Evolutionary conservation across 2,797 vertebrate genomes (phyloP).

Genomic region (Fundulus diaphanus): DNA sequence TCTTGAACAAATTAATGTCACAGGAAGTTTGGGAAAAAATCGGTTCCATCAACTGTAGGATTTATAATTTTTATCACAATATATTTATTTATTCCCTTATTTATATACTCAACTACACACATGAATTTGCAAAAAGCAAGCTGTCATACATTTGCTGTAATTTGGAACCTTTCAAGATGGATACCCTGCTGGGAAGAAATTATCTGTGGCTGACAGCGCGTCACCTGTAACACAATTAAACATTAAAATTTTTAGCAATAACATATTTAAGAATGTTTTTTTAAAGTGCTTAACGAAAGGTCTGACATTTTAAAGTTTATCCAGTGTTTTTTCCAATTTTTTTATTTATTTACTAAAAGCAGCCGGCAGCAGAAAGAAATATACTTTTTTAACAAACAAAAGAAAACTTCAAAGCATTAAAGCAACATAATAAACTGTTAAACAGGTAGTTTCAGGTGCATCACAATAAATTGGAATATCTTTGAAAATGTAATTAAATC

Average conservation of each 20-base stretch:
- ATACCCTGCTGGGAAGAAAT: conserved; percentile 45
- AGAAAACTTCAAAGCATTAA: neutral
- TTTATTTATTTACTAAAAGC: neutral
- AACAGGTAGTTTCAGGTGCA: neutral
- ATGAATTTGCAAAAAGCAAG: conserved; percentile 18
- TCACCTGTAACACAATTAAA: conserved; percentile 1
- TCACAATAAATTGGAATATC: neutral
- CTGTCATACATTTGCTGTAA: conserved; percentile 30
- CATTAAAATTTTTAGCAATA: conserved; percentile 13
- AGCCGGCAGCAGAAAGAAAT: conserved; percentile 6
- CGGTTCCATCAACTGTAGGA: neutral
- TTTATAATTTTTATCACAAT: neutral
- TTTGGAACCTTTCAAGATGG: conserved; percentile 48
- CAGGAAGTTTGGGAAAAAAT: neutral
- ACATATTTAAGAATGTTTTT: conserved; percentile 12
- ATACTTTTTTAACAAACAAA: neutral
- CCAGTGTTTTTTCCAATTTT: conserved; percentile 35
- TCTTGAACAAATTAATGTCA: neutral
- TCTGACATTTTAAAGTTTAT: conserved; percentile 51
- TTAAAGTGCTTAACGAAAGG: conserved; percentile 14
- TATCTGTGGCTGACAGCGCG: conserved; percentile 15
- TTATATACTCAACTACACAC: conserved; percentile 5
- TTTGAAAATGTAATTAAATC: neutral
- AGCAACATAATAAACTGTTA: conserved; percentile 8
- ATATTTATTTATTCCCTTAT: neutral